Percentiles rank a stretch among this genome's conserved stretches.
Evolutionary conservation across 2,797 vertebrate genomes (phyloP).

Genomic region (Lagocephalus sceleratus): DNA sequence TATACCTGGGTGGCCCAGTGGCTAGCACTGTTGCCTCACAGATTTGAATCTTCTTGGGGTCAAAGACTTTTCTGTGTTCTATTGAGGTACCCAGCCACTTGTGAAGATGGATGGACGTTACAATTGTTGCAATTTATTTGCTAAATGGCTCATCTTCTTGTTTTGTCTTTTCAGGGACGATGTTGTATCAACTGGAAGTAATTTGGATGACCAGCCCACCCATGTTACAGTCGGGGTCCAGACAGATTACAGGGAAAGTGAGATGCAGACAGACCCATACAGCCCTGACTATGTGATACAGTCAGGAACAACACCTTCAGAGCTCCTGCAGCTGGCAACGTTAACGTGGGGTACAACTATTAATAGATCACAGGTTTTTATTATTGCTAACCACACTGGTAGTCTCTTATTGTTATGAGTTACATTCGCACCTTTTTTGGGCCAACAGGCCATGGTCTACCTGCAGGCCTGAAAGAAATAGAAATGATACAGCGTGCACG

Average conservation of each 20-base stretch:
- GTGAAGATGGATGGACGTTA: too few relatives aligned
- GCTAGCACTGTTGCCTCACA: too few relatives aligned
- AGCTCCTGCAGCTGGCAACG: slow-evolving; percentile 85
- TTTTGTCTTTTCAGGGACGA: slow-evolving; percentile 64
- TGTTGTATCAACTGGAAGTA: neutral
- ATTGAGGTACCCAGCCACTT: too few relatives aligned
- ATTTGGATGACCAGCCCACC: slow-evolving; percentile 14
- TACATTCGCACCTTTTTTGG: neutral
- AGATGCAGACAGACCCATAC: slow-evolving; percentile 92
- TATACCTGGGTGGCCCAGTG: too few relatives aligned
- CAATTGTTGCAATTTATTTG: neutral
- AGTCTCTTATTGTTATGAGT: neutral
- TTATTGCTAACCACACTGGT: neutral
- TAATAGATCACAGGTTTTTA: slow-evolving; percentile 1
- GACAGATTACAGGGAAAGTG: slow-evolving; percentile 92
- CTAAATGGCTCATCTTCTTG: neutral
- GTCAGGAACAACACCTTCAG: slow-evolving; percentile 79
- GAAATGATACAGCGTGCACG: slow-evolving; percentile 88
- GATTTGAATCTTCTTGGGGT: too few relatives aligned
- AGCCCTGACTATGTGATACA: slow-evolving; percentile 81
- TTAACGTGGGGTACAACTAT: slow-evolving; percentile 82
- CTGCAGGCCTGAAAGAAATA: slow-evolving; percentile 86
- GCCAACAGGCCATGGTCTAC: slow-evolving; percentile 83
- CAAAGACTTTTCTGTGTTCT: too few relatives aligned
- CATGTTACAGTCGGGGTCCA: slow-evolving; percentile 83